These are phyloP conservation scores for Oxystoma pomonae DNA, from an alignment of 2,888 invertebrate genomes.

Conservation along the genomic window DNA sequence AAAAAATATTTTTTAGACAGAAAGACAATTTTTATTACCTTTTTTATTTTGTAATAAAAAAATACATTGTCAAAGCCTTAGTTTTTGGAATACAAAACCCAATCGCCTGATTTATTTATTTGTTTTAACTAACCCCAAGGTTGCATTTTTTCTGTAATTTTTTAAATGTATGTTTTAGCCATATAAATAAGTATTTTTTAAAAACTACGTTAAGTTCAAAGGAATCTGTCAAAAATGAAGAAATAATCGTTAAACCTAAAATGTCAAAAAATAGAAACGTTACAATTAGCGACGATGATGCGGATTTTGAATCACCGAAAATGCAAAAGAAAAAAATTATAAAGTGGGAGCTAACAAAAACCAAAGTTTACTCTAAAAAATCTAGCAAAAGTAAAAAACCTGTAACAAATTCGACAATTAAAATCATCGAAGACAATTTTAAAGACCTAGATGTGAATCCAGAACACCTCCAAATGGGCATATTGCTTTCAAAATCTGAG, in stretches of 20 bases:
- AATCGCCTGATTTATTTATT: too few relatives aligned
- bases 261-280: not conserved
- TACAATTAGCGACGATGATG: constrained; percentile 30
- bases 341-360: constrained; percentile 23
- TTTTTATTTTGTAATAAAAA: too few relatives aligned
- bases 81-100: too few relatives aligned
- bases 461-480: constrained; percentile 63
- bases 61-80: too few relatives aligned
- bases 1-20: too few relatives aligned
- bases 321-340: constrained; percentile 22
- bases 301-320: constrained; percentile 37
- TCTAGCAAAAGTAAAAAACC: constrained; percentile 38
- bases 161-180: constrained; percentile 25
- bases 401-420: constrained; percentile 38
- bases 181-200: not conserved
- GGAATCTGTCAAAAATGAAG: not conserved
- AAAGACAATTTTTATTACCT: too few relatives aligned
- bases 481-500: constrained; percentile 62
- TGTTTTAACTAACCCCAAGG: too few relatives aligned
- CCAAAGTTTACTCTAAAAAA: constrained; percentile 13
- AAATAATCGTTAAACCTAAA: too few relatives aligned
- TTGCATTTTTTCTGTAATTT: too few relatives aligned
- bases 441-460: constrained; percentile 55
- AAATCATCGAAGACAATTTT: constrained; percentile 50
- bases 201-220: not conserved